Base-by-base conservation (phyloP, 2,797 vertebrate species). In the Schizopygopsis malacanthus region DNA sequence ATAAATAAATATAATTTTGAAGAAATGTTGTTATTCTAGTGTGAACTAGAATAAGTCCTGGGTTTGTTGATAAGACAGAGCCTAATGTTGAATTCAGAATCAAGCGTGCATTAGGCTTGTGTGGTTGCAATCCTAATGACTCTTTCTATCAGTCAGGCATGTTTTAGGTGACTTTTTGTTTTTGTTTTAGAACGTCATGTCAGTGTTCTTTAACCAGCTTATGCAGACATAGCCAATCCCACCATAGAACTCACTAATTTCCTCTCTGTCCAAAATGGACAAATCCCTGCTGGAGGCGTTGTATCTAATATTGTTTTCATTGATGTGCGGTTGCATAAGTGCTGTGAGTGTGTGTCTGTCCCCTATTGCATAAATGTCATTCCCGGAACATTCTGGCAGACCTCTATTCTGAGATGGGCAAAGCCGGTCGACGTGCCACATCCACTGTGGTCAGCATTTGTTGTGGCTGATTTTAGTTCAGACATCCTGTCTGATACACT, bases 321-420 rank as follows among this genome's bases (percentile, higher is more conserved):
- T 81, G 79, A 85, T 90, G 70, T 84, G 77, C 16, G 22, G 77
- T 88, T 88, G 65, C 83, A 15, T 88, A 89, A 90, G 63, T 67
- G 28, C 47, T 86, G 75, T 84, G 81, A n/a, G 56, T 79, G 50
- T 77, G 67, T 83, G 77, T 79, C 50, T 77, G 22, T 73, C 65
- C 63, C 59, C 71, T 47, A 75, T 86, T 87, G 83, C 81, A 79
- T 84, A 86, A 89, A 89, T 89, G 88, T 85, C 83, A 89, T 79
- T 83, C 56, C 63, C 76, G 59, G 81, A 83, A 69, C 73, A 82
- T 65, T 83, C 72, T 82, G 82, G 67, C 50, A 84, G 37, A 54
- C 73, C 59, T 75, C 56, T 88, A 45, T 83, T 75, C 50, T 69
- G 63, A 73, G 83, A 85, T 71, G 78, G 82, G 79, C 45, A 65